These are phyloP conservation scores for Perithous albicinctus DNA, from an alignment of 2,888 invertebrate genomes.

Conservation along the genomic window DNA sequence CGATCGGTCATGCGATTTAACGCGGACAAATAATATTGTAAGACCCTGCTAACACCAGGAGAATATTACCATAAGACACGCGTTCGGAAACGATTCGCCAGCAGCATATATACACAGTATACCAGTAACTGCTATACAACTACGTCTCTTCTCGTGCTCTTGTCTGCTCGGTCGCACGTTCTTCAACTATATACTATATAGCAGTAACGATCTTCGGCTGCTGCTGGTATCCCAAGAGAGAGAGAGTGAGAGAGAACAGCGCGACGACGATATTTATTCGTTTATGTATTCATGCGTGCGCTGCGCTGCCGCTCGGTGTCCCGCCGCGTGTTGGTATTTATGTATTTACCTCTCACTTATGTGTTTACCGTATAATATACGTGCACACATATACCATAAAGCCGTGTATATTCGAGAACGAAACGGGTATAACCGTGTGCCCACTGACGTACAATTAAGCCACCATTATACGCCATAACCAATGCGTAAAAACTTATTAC, in stretches of 20 bases:
- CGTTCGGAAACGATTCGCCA: constrained; percentile 67
- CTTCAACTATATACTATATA: neutral
- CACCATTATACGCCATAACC: constrained; percentile 80
- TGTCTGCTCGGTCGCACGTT: constrained; percentile 5
- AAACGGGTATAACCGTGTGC: constrained; percentile 63
- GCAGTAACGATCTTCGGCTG: constrained; percentile 23
- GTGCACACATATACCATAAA: constrained; percentile 21
- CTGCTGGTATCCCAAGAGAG: constrained; percentile 24
- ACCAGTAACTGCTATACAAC: constrained; percentile 7
- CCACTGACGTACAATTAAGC: constrained; percentile 81
- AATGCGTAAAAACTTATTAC: constrained; percentile 80
- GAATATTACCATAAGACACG: constrained; percentile 81
- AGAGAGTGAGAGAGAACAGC: constrained; percentile 23
- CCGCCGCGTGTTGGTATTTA: constrained; percentile 77
- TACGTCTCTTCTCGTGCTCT: constrained; percentile 26
- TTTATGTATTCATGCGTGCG: constrained; percentile 79
- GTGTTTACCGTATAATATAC: constrained; percentile 32
- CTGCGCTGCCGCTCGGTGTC: constrained; percentile 70
- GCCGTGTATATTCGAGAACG: constrained; percentile 24
- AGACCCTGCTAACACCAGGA: constrained; percentile 78
- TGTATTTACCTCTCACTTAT: constrained; percentile 73
- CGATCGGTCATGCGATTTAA: constrained; percentile 77
- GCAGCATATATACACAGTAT: constrained; percentile 12
- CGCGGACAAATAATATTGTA: constrained; percentile 80
- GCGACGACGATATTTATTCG: constrained; percentile 78